Evolutionary conservation across 2,888 invertebrate species (phyloP), one percentile per base, ranked within the genome.

Genomic region (Leucoma salicis): DNA sequence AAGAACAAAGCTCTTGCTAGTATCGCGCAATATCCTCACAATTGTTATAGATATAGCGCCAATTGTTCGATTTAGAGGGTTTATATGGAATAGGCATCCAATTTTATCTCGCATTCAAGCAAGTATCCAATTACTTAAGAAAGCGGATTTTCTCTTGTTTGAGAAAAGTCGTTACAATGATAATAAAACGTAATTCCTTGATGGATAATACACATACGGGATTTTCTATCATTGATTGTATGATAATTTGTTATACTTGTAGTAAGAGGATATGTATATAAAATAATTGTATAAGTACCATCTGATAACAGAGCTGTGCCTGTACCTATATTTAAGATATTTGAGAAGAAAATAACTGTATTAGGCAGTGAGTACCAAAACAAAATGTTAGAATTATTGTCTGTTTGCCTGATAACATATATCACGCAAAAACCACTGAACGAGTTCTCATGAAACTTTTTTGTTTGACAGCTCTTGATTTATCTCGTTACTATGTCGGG

Each of bases 71-170:
- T 72, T 69, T 63, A 69, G 62, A 63, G 57, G 66, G 63, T 67
- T 68, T 67, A 66, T 55, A 59, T 63, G 46, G 55, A 63, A 60
- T 56, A 57, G 59, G 58, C 62, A 68, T 70, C 73, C 68, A 56
- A 73, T 78, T 78, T 74, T 74, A 78, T 76, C 69, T 69, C 66
- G 56, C 70, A 75, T 74, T 67, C 64, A 66, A 70, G 67, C 60
- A 74, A 74, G 76, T 75, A 76, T 76, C 76, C 83, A 83, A 82
- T 83, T 80, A 84, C 82, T 83, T 82, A 78, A 66, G 64, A 62
- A 71, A 70, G 63, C 60, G 54, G 58, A 66, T 59, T 67, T 60
- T 63, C 36, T 55, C 61, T 60, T 49, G 42, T 57, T 60, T 55
- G 63, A 70, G 58, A 56, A 63, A 57, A 56, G 51, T 69, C 58